Base-by-base conservation (phyloP, 92 coral and sea anemone genomes). In the Phenganax stokvisi region DNA sequence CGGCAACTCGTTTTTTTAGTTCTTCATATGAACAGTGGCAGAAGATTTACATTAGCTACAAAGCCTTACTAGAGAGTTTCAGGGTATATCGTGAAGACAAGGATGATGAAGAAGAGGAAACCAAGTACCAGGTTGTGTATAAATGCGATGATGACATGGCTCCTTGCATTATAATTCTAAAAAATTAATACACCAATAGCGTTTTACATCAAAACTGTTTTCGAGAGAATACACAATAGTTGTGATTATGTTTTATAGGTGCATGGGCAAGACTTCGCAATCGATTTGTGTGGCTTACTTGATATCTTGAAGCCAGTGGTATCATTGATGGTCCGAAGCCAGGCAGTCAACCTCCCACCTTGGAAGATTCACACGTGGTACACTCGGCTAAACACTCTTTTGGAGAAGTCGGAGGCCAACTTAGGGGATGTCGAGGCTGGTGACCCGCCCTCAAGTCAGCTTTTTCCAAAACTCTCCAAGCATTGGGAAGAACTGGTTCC, bases 21-120 rank as follows among this genome's bases (percentile, higher is more conserved):
- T 77, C 81, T 20, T 78, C 82, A 0, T 78, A 29, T 12, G 72
- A 67, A 0, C 72, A 67, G 29, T 67, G 72, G 72, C 51, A 67
- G 16, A 67, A 67, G 53, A 78, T 78, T 78, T 78, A 78, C 59
- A 6, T 51, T 51, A 61, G 80, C 15, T 78, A 62, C 51, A 62
- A 62, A 78, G 82, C 82, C 7, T 78, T 78, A 60, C 37, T 78
- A 31, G 73, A 78, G 53, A 16, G 44, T 6, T 78, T 78, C 15
- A 44, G 5, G 3, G 51, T 0, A 63, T 78, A 16, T 12, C 10
- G 82, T 51, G 82, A 78, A 62, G 51, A 78, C 55, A 60, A 78
- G 25, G 57, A 78, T 12, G 82, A 78, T 62, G 60, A 78, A 62
- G 81, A 57, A 7, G 82, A 78, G 53, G 73, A 62, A 52, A 78